phyloP scores from a whole-genome alignment of 2,888 invertebrate genomes.

The Eupithecia dodoneata region DNA sequence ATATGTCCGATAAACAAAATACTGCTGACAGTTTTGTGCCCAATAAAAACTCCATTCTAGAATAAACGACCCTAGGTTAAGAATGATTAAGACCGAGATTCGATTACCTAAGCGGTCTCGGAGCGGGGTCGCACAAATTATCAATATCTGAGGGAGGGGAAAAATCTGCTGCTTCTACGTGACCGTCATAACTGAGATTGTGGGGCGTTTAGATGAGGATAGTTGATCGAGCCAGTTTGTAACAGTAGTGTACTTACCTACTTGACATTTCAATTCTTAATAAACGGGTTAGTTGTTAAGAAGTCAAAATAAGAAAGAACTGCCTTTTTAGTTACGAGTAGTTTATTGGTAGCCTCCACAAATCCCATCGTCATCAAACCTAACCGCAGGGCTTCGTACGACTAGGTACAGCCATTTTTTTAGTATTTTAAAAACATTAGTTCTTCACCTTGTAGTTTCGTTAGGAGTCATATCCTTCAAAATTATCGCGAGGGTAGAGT shows the following conservation, averaged over 20 bases:
- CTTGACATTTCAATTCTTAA: neutral
- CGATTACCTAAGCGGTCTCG: conserved; percentile 21
- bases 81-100: conserved; percentile 2
- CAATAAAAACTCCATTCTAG: neutral
- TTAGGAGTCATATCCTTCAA: neutral
- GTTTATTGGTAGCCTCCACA: neutral
- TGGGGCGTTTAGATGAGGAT: conserved; percentile 46
- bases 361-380: neutral
- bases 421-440: neutral
- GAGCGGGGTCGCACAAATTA: conserved; percentile 56
- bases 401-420: neutral
- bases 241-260: neutral
- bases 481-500: neutral
- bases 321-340: neutral
- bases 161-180: conserved; percentile 68
- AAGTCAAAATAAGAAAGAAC: neutral
- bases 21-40: neutral
- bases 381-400: neutral
- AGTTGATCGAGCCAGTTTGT: conserved; percentile 21
- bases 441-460: neutral
- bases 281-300: neutral
- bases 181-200: conserved; percentile 60
- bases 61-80: conserved; percentile 2
- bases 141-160: conserved; percentile 65
- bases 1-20: too few relatives aligned